Evolutionary conservation across 2,113 vertebrate species (phyloP), one percentile per base, ranked within the genome.

Genomic region (Chionomys nivalis): DNA sequence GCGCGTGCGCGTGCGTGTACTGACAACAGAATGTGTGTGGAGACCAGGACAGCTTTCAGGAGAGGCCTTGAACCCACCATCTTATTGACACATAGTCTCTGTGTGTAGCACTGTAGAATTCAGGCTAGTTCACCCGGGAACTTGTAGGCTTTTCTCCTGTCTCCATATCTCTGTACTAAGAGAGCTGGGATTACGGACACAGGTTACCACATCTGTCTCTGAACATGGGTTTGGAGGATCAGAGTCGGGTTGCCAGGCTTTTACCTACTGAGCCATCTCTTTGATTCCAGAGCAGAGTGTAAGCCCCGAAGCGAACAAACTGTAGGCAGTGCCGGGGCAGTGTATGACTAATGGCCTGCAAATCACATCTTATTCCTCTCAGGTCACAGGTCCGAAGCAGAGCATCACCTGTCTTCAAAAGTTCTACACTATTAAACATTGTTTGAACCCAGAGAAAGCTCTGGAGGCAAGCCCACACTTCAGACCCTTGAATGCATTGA

Each of bases 271-370:
- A 28, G 36, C 13, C 8, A 42, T 42, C n/a, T 17, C 58, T 14
- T 17, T 8, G 26, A 26, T 28, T 63, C 42, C 24, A 13, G 13
- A 63, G 39, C 89, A 93, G 39, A 12, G 16, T 36, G 66, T 70
- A 70, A 77, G 49, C 68, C 14, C 39, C 44, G 47, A 85, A 92
- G 73, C 83, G 5, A 95, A 44, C 42, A 93, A 91, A 77, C 26
- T 31, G 39, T 1, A 52, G 1, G 1, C 11, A 7, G 1, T 65
- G 2, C 24, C 19, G 52, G 23, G 33, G 28, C 21, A 44, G 0
- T 33, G 39, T n/a, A 73, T 82, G 72, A 39, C 14, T 63, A 87
- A 95, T 3, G 77, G 23, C 1, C 47, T 36, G 55, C 5, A 89
- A 94, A 89, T 14, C 75, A 66, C 31, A 72, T 52, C 63, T 58